Percentiles rank a stretch among this genome's conserved stretches.
These are phyloP conservation scores for Addax nasomaculatus DNA, from an alignment of 2,113 vertebrate species.

Conservation along the genomic window DNA sequence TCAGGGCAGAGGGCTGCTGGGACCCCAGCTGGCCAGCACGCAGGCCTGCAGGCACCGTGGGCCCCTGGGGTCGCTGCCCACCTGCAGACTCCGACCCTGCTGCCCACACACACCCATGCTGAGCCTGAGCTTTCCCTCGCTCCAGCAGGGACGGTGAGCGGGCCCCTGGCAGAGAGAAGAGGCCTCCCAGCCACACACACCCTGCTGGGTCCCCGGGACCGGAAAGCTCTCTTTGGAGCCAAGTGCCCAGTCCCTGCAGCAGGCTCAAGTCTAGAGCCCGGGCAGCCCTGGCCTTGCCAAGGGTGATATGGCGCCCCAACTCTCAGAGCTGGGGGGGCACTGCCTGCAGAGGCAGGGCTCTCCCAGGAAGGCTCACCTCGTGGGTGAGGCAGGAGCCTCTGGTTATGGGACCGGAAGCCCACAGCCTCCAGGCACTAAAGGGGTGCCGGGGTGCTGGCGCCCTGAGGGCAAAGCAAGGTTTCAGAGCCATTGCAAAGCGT, in stretches of 20 bases:
- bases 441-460: not conserved
- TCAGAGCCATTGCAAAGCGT: not conserved
- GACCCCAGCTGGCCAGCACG: not conserved
- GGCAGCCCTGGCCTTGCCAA: not conserved
- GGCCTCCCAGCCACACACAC: too few relatives aligned
- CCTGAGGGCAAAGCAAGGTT: not conserved
- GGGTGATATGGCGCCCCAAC: fast-evolving
- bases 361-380: fast-evolving
- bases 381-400: not conserved
- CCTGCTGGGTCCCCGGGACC: not conserved
- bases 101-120: too few relatives aligned
- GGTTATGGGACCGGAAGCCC: fast-evolving
- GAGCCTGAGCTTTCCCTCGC: not conserved
- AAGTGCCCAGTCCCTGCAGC: not conserved
- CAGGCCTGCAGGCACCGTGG: not conserved
- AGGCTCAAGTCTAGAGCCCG: not conserved
- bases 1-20: not conserved
- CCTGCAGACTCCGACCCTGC: not conserved
- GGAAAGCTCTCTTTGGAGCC: not conserved
- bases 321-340: not conserved
- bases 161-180: not conserved
- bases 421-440: not conserved
- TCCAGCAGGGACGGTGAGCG: fast-evolving
- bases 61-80: not conserved
- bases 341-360: not conserved